These are phyloP conservation scores for Orchesellides sinensis DNA, from an alignment of 2,888 invertebrate species.

Conservation along the genomic window DNA sequence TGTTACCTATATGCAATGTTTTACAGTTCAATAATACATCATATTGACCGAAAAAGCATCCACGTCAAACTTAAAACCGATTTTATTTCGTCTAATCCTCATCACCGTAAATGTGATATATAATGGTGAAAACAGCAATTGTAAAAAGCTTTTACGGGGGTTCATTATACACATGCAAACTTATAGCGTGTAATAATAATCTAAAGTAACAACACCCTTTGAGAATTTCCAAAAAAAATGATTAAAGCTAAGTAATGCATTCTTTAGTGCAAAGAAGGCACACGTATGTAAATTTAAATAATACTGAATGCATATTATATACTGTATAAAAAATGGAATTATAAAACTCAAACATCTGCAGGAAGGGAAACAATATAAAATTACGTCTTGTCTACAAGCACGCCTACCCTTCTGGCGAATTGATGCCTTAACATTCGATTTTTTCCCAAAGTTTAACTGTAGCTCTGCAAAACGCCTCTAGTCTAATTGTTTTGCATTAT, in stretches of 20 bases:
- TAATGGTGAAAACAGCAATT: neutral
- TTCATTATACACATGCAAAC: neutral
- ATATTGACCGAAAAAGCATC: neutral
- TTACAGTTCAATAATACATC: slow-evolving; percentile 7
- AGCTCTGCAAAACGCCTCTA: slow-evolving; percentile 46
- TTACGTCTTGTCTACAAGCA: slow-evolving; percentile 50
- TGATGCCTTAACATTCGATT: slow-evolving; percentile 38
- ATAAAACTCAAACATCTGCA: slow-evolving; percentile 16
- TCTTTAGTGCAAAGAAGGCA: too few species aligned
- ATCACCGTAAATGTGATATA: slow-evolving; percentile 1
- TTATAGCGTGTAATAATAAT: too few species aligned
- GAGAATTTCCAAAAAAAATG: too few species aligned
- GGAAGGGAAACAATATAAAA: slow-evolving; percentile 24
- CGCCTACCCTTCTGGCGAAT: slow-evolving; percentile 66
- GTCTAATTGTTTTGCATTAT: slow-evolving; percentile 56
- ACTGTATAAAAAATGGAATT: neutral
- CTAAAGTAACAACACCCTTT: too few species aligned
- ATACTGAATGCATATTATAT: neutral
- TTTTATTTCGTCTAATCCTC: slow-evolving; percentile 6
- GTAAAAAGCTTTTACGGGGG: neutral
- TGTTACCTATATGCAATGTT: slow-evolving; percentile 19
- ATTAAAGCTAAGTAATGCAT: too few species aligned
- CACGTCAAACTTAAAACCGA: neutral
- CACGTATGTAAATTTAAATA: too few species aligned
- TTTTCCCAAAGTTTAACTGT: slow-evolving; percentile 11